Conservation (phyloP, 2,888 invertebrate genomes). For the Atherix ibis region DNA sequence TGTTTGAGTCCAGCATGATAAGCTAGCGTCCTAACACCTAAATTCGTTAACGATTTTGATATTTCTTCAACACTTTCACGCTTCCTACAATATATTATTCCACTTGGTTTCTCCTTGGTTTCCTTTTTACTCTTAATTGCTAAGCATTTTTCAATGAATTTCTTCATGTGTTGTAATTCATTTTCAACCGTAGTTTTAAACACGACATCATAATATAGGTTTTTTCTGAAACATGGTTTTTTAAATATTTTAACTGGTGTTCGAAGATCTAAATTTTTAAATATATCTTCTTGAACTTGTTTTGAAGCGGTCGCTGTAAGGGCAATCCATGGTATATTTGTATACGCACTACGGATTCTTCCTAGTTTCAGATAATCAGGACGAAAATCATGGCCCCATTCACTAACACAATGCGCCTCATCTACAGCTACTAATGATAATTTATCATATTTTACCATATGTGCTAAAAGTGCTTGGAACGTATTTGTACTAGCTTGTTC, state of each 20-base stretch:
- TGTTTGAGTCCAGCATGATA: conserved; percentile 82
- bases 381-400: conserved; percentile 98
- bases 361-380: conserved; percentile 89
- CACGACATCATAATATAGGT: conserved; percentile 87
- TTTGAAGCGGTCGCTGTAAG: conserved; percentile 85
- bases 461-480: conserved; percentile 51
- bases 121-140: conserved; percentile 34
- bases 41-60: conserved; percentile 54
- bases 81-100: conserved; percentile 90
- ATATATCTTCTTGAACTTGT: conserved; percentile 70
- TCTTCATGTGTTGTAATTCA: conserved; percentile 62
- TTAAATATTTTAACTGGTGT: conserved; percentile 59
- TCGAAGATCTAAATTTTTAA: conserved; percentile 50
- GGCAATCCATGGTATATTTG: conserved; percentile 69
- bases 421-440: conserved; percentile 87
- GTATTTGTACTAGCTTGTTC: conserved; percentile 78
- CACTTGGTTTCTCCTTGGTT: conserved; percentile 36
- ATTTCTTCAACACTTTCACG: conserved; percentile 79
- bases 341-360: conserved; percentile 41
- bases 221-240: conserved; percentile 77
- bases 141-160: conserved; percentile 53
- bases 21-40: conserved; percentile 60
- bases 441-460: conserved; percentile 56
- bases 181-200: conserved; percentile 73
- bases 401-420: conserved; percentile 95